Evolutionary conservation across 2,888 invertebrate species (phyloP).

Genomic region (Apocheima hispidaria): DNA sequence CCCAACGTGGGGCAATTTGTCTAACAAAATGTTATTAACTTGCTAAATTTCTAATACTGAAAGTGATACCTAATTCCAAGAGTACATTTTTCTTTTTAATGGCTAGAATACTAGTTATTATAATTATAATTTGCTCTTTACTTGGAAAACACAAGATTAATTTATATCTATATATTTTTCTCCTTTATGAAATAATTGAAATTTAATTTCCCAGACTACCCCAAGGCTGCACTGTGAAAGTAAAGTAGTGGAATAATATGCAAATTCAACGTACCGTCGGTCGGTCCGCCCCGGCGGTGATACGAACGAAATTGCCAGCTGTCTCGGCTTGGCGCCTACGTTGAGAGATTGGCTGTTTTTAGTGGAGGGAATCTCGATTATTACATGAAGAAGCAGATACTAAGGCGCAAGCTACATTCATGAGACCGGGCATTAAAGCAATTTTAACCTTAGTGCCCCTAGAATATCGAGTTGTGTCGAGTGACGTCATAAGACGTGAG

Average conservation of each 20-base stretch:
- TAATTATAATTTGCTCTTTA: too few relatives aligned
- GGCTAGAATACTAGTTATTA: too few relatives aligned
- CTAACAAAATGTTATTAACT: background rate
- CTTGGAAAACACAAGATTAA: too few relatives aligned
- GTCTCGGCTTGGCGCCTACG: slow-evolving; percentile 15
- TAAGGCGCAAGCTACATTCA: too few relatives aligned
- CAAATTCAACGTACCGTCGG: slow-evolving; percentile 18
- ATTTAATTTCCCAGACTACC: background rate
- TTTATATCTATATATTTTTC: background rate
- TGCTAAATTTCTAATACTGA: too few relatives aligned
- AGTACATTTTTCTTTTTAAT: too few relatives aligned
- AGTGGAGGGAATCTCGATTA: background rate
- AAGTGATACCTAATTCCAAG: too few relatives aligned
- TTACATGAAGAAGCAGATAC: background rate
- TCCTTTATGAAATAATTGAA: background rate
- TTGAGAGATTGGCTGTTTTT: slow-evolving; percentile 13
- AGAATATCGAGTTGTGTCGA: too few relatives aligned
- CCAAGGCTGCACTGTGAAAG: slow-evolving; percentile 12
- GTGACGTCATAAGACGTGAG: too few relatives aligned
- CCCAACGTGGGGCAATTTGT: slow-evolving; percentile 3
- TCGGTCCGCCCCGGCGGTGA: background rate
- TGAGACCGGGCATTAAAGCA: too few relatives aligned
- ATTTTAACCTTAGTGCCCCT: too few relatives aligned
- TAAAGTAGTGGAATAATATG: slow-evolving; percentile 28
- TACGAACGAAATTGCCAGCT: slow-evolving; percentile 31